These are phyloP conservation scores for Eutolmus rufibarbis DNA, from an alignment of 2,888 invertebrate genomes.

Conservation along the genomic window DNA sequence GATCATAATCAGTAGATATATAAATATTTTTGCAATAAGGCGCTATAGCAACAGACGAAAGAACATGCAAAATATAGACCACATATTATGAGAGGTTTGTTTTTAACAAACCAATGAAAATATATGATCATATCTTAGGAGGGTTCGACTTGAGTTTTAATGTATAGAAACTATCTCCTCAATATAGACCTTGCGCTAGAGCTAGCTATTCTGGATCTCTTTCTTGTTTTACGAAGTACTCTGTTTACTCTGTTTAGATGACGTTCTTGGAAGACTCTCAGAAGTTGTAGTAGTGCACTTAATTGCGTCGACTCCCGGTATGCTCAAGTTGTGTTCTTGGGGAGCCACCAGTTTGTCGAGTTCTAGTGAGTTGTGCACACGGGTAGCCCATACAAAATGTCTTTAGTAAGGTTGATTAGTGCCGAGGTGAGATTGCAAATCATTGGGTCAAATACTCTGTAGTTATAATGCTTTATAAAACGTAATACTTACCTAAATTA, in stretches of 20 bases:
- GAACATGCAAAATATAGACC: background rate
- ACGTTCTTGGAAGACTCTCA: background rate
- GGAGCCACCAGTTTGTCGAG: background rate
- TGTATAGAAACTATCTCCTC: background rate
- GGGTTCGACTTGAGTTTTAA: background rate
- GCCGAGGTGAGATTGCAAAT: conserved; percentile 55
- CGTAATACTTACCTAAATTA: background rate
- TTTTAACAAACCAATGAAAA: background rate
- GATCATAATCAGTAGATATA: background rate
- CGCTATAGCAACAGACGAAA: background rate
- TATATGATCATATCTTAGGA: background rate
- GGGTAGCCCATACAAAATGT: conserved; percentile 52
- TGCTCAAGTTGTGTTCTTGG: background rate
- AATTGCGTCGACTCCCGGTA: background rate
- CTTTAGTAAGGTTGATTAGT: conserved; percentile 57
- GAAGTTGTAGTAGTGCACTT: background rate
- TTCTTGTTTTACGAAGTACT: background rate
- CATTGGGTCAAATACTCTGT: background rate
- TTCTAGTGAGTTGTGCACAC: background rate
- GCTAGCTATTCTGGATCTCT: background rate
- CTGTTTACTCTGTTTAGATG: background rate
- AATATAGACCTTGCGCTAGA: background rate
- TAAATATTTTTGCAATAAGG: background rate
- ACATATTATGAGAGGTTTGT: background rate
- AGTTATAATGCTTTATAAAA: background rate